Evolutionary conservation across 2,113 vertebrate genomes (phyloP).

Genomic region (Tetrao urogallus): DNA sequence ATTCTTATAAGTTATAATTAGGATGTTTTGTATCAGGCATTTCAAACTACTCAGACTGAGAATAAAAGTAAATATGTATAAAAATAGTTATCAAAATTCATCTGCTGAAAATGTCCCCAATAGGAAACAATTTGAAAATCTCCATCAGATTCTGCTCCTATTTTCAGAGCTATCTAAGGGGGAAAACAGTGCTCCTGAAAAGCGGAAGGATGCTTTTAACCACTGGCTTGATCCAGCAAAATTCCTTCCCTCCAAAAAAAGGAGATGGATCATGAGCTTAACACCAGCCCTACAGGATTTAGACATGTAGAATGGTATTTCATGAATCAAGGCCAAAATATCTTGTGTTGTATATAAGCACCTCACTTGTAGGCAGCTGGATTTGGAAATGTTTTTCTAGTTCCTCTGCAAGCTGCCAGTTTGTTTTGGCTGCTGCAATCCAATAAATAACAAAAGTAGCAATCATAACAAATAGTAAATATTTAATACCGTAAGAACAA

Average conservation of each 20-base stretch:
- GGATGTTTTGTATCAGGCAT: background rate
- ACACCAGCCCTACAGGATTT: background rate
- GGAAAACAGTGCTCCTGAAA: background rate
- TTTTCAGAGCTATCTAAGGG: background rate
- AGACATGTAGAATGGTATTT: background rate
- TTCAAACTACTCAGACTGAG: background rate
- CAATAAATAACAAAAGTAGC: constrained; percentile 44
- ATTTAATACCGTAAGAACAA: constrained; percentile 42
- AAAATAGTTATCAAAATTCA: background rate
- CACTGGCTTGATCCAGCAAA: background rate
- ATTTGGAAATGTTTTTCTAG: constrained; percentile 5
- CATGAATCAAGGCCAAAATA: background rate
- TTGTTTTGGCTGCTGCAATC: constrained; percentile 3
- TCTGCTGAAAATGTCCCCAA: background rate
- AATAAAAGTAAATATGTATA: background rate
- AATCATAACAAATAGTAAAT: constrained; percentile 60
- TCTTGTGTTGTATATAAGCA: background rate
- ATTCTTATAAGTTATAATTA: constrained; percentile 14
- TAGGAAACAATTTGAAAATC: background rate
- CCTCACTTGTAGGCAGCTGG: background rate
- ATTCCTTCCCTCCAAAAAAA: background rate
- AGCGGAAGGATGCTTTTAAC: background rate
- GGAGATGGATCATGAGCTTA: background rate
- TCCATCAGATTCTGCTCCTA: background rate
- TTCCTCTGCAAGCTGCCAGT: background rate